Evolutionary conservation across 2,888 invertebrate species (phyloP), one percentile per base, ranked within the genome.

Genomic region (Pogonocherus hispidulus): DNA sequence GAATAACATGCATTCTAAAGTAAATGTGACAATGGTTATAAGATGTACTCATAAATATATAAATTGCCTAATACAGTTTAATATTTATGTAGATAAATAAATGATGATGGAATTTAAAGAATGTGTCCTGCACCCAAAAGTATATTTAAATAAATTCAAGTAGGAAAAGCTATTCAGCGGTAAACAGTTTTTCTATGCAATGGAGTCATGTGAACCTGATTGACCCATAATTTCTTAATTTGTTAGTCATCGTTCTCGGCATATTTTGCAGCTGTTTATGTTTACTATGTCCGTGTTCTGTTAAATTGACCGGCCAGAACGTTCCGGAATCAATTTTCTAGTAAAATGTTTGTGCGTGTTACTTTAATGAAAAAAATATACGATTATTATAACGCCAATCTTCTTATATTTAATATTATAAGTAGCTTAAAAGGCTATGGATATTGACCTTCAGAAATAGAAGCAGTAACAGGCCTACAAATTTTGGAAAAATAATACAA

Each of bases 241-340:
- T 63, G 22, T 69, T 67, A 65, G 56, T 71, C 64, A 63, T 51
- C 65, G 27, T 71, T 71, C 69, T 54, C 49, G 54, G 66, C 57
- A 60, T 41, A 52, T 71, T 73, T 74, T 69, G 72, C 69, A 70
- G 72, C 67, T 72, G 69, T 72, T 69, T 69, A 69, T 74, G 67
- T 74, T 72, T 68, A 57, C 47, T 22, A 62, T 23, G 16, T 65
- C 16, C 19, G 44, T 37, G 19, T 35, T 49, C 63, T 46, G 63
- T 51, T 52, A 59, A 55, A 57, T 27, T 16, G 4, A 16, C 19
- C 41, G 16, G n/a, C 23, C 14, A 20, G 41, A 55, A 55, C 19
- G 35, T 55, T 55, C 55, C 37, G 41, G 55, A 55, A 41, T 20
- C n/a, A 22, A 8, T 27, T 18, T 52, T 32, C 14, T 23, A 27